Evolutionary conservation across 2,888 invertebrate species (phyloP).

Genomic region (Saturnia japonica): DNA sequence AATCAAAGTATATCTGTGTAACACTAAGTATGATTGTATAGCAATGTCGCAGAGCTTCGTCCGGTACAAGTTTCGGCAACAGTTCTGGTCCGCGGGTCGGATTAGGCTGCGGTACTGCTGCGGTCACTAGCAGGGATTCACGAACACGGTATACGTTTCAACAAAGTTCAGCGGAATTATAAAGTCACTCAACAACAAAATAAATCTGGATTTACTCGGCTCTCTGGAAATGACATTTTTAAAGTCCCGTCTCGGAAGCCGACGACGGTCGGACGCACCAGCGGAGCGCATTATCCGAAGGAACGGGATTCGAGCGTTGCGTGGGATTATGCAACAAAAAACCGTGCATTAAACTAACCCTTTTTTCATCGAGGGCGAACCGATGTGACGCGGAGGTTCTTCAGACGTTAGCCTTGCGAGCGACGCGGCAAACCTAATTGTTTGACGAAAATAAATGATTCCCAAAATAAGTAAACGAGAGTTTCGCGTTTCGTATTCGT

Average conservation of each 20-base stretch:
- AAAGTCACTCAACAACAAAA: slow-evolving; percentile 73
- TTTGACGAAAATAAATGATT: slow-evolving; percentile 81
- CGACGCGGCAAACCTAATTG: slow-evolving; percentile 73
- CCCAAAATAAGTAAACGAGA: slow-evolving; percentile 77
- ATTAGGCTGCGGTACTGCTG: slow-evolving; percentile 68
- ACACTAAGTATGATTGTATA: slow-evolving; percentile 66
- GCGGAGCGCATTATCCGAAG: slow-evolving; percentile 53
- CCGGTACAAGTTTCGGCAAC: slow-evolving; percentile 69
- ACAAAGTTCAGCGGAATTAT: slow-evolving; percentile 78
- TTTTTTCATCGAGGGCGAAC: slow-evolving; percentile 59
- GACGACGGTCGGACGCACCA: slow-evolving; percentile 51
- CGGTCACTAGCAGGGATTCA: slow-evolving; percentile 73
- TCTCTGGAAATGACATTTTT: slow-evolving; percentile 73
- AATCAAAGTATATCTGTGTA: slow-evolving; percentile 65
- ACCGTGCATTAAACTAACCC: slow-evolving; percentile 66
- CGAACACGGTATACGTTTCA: slow-evolving; percentile 79
- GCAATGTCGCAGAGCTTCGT: slow-evolving; percentile 48
- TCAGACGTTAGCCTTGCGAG: slow-evolving; percentile 62
- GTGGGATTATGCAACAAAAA: slow-evolving; percentile 73
- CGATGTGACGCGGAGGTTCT: slow-evolving; percentile 73
- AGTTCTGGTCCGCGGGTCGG: slow-evolving; percentile 68
- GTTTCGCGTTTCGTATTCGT: slow-evolving; percentile 69
- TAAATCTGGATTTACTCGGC: slow-evolving; percentile 73
- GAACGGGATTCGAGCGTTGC: slow-evolving; percentile 54
- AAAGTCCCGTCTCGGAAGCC: slow-evolving; percentile 54